A percentile compares a stretch with the other conserved stretches of the same genome.
Conservation (phyloP, 1,140 invertebrate species). For the Octopus bimaculoides region DNA sequence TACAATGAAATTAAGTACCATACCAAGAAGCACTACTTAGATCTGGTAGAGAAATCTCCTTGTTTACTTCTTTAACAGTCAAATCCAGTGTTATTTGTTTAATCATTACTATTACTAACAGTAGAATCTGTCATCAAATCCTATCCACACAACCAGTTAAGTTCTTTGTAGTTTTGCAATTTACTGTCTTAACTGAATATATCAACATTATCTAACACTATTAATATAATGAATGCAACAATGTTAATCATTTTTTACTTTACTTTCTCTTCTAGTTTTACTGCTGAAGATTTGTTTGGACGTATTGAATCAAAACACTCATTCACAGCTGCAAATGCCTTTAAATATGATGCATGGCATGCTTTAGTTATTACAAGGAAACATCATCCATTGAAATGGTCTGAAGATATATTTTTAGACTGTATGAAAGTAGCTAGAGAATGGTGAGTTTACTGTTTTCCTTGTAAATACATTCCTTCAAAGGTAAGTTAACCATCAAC, state of each 20-base stretch:
- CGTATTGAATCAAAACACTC: constrained; percentile 52
- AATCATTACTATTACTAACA: too few species aligned
- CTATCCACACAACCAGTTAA: neutral
- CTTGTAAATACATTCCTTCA: too few species aligned
- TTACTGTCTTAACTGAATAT: too few species aligned
- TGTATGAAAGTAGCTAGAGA: constrained; percentile 49
- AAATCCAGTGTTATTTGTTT: too few species aligned
- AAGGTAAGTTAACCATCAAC: too few species aligned
- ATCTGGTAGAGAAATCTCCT: too few species aligned
- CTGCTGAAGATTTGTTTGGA: constrained; percentile 55
- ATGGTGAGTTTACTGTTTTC: constrained; percentile 43
- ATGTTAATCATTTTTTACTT: neutral
- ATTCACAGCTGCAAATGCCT: constrained; percentile 58
- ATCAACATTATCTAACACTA: too few species aligned
- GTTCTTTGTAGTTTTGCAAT: neutral
- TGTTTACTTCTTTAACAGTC: too few species aligned
- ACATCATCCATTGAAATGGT: constrained; percentile 58
- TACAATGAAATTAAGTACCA: too few species aligned
- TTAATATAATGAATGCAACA: too few species aligned
- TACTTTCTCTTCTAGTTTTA: constrained; percentile 35
- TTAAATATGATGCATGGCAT: constrained; percentile 60
- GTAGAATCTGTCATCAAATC: constrained; percentile 2
- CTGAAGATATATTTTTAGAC: constrained; percentile 48
- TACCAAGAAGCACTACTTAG: too few species aligned
- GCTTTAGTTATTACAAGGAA: constrained; percentile 54